A percentile compares a stretch with the other conserved stretches of the same genome.
phyloP scores from a whole-genome alignment of 2,797 vertebrate genomes.

The Brachyrhaphis roseni region DNA sequence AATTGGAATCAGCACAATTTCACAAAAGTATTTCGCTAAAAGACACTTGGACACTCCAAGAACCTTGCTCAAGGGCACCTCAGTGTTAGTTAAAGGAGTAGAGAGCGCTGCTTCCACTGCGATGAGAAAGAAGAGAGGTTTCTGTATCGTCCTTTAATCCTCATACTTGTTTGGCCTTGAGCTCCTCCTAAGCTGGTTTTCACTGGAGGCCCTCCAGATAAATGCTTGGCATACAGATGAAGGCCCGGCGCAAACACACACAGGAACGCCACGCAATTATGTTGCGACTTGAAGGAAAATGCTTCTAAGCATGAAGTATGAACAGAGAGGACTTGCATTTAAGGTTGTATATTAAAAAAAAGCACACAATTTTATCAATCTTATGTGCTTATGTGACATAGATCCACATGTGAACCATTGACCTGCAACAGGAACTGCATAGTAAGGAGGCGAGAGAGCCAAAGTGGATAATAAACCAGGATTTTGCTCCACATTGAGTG shows the following conservation, averaged over 20 bases:
- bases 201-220: conserved; percentile 67
- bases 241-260: conserved; percentile 39
- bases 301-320: conserved; percentile 53
- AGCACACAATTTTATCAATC: conserved; percentile 19
- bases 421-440: conserved; percentile 5
- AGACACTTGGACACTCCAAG: conserved; percentile 21
- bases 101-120: conserved; percentile 44
- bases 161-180: conserved; percentile 78
- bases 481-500: conserved; percentile 14
- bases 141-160: conserved; percentile 72
- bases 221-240: conserved; percentile 74
- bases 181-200: conserved; percentile 68
- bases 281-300: conserved; percentile 51
- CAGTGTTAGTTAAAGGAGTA: conserved; percentile 55
- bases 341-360: conserved; percentile 35
- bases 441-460: conserved; percentile 29
- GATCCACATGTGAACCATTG: conserved; percentile 4
- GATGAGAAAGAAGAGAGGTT: conserved; percentile 53
- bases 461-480: conserved; percentile 34
- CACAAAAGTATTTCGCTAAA: conserved; percentile 13
- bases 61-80: conserved; percentile 66
- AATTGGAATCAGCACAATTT: conserved; percentile 30
- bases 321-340: conserved; percentile 41
- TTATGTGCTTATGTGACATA: neutral
- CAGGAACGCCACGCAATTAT: conserved; percentile 18